Evolutionary conservation across 2,797 vertebrate genomes (phyloP).

Genomic region (Muscicapa striata): DNA sequence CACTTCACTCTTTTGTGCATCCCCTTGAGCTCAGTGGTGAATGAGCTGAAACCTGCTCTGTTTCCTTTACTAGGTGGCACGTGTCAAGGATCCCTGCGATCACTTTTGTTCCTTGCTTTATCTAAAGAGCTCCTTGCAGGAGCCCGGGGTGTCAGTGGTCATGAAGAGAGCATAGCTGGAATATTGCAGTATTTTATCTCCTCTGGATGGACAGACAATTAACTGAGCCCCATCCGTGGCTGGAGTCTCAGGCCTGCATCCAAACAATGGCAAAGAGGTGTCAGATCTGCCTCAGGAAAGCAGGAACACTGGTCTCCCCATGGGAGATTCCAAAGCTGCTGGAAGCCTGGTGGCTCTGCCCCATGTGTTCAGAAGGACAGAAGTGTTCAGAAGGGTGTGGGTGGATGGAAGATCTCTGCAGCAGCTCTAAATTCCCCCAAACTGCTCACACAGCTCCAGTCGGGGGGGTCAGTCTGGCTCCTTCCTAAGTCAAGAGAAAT

Average conservation of each 20-base stretch:
- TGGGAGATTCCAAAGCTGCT: neutral
- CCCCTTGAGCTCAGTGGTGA: constrained; percentile 52
- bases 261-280: neutral
- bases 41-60: constrained; percentile 24
- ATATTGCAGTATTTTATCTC: neutral
- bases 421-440: neutral
- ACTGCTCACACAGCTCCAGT: neutral
- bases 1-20: constrained; percentile 65
- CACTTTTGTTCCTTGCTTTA: constrained; percentile 55
- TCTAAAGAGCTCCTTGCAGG: constrained; percentile 52
- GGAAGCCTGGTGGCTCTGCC: neutral
- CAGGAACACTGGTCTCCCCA: neutral
- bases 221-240: neutral
- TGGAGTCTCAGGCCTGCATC: neutral
- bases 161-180: neutral
- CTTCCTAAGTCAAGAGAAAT: neutral
- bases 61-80: constrained; percentile 30
- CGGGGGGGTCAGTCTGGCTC: neutral
- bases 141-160: neutral
- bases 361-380: neutral
- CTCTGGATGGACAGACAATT: constrained; percentile 4
- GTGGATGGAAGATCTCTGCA: neutral
- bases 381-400: neutral
- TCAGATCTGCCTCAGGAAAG: neutral
- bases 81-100: constrained; percentile 50